These are phyloP conservation scores for Leptoclinus maculatus DNA, from an alignment of 2,797 vertebrate species.

Conservation along the genomic window DNA sequence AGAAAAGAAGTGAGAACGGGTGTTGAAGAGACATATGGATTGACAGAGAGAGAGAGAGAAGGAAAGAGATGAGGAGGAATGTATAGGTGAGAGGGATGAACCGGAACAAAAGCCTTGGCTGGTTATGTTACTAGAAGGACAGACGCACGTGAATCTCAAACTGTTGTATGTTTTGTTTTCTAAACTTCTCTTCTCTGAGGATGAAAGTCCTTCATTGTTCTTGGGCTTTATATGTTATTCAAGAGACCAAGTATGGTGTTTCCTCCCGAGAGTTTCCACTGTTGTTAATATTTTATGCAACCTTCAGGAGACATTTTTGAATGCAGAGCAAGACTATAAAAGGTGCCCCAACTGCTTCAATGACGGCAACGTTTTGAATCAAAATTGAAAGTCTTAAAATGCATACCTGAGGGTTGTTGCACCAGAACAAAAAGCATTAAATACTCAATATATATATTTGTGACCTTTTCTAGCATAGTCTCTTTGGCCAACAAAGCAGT, in stretches of 20 bases:
- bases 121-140: not conserved
- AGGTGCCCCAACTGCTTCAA: constrained; percentile 36
- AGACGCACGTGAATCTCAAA: not conserved
- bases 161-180: constrained; percentile 13
- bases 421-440: constrained; percentile 30
- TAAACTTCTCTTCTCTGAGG: constrained; percentile 4
- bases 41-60: not conserved
- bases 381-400: constrained; percentile 39
- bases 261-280: constrained; percentile 41
- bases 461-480: not conserved
- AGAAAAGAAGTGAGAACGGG: not conserved
- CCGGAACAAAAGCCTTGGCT: constrained; percentile 2
- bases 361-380: constrained; percentile 43
- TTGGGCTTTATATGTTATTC: constrained; percentile 50
- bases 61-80: not conserved
- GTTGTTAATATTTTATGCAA: constrained; percentile 66
- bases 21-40: not conserved
- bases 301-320: constrained; percentile 58
- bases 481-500: not conserved
- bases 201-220: constrained; percentile 52
- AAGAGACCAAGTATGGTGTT: constrained; percentile 35
- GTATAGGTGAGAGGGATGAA: not conserved
- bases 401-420: constrained; percentile 16
- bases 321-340: constrained; percentile 48
- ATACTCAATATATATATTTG: not conserved